Conservation (phyloP, 2,888 invertebrate species). For the Blera fallax region DNA sequence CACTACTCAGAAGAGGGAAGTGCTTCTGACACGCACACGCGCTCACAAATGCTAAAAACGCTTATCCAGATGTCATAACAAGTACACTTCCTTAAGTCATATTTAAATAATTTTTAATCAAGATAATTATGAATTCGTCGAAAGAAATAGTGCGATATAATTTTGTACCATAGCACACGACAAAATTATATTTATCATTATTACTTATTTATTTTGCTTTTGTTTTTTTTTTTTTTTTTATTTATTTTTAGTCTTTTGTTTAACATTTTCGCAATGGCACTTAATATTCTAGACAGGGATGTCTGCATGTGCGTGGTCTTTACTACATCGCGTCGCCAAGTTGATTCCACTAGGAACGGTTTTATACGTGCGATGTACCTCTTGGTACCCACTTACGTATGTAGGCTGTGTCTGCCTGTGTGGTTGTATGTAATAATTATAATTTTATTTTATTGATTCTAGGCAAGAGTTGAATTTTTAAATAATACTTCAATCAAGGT, state of each 20-base stretch:
- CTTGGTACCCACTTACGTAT: slow-evolving; percentile 49
- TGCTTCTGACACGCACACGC: slow-evolving; percentile 39
- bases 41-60: background rate
- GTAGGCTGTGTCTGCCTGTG: slow-evolving; percentile 36
- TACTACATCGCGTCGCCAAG: slow-evolving; percentile 56
- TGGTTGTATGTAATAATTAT: slow-evolving; percentile 69
- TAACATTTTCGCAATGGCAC: slow-evolving; percentile 31
- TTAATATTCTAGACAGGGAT: slow-evolving; percentile 52
- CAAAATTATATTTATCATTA: background rate
- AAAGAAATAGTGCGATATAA: slow-evolving; percentile 31
- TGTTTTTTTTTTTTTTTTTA: no score
- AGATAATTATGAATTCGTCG: slow-evolving; percentile 32
- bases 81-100: slow-evolving; percentile 55
- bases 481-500: slow-evolving; percentile 57
- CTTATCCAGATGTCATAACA: slow-evolving; percentile 21
- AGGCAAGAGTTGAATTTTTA: slow-evolving; percentile 62
- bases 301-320: slow-evolving; percentile 59
- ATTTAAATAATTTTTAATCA: slow-evolving; percentile 13
- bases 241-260: slow-evolving; percentile 61
- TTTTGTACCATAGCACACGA: slow-evolving; percentile 20
- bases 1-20: slow-evolving; percentile 37
- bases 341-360: slow-evolving; percentile 60
- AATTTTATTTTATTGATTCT: slow-evolving; percentile 68
- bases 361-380: slow-evolving; percentile 54
- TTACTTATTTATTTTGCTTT: slow-evolving; percentile 29